Conservation (phyloP, 2,113 vertebrate species). For the Struthio camelus region DNA sequence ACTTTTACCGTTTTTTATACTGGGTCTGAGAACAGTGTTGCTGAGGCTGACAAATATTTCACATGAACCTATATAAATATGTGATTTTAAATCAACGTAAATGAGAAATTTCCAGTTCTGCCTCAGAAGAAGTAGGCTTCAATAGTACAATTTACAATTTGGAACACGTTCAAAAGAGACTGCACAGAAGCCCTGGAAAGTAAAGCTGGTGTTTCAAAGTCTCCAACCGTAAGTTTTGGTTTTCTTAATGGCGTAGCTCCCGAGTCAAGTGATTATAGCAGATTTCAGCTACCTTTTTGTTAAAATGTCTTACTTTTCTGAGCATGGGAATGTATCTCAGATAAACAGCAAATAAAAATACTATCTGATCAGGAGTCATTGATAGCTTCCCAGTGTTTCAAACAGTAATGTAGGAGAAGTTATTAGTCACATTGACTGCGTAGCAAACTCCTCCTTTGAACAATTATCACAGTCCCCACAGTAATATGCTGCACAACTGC, state of each 20-base stretch:
- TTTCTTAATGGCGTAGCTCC: background rate
- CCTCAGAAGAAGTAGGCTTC: background rate
- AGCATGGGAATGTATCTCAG: background rate
- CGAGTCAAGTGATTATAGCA: background rate
- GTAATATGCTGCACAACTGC: background rate
- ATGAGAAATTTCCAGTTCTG: background rate
- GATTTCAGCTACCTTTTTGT: background rate
- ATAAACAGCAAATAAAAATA: background rate
- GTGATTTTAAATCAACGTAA: background rate
- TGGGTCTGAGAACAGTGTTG: background rate
- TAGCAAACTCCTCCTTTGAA: background rate
- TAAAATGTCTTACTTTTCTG: background rate
- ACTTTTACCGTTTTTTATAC: background rate
- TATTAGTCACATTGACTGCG: background rate
- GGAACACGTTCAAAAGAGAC: background rate
- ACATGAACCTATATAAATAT: background rate
- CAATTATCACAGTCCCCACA: background rate
- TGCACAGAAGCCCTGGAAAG: background rate
- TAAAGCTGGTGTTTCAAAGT: background rate
- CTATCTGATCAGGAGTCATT: background rate
- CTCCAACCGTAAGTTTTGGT: background rate
- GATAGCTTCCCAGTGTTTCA: background rate
- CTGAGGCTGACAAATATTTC: background rate
- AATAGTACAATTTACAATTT: background rate
- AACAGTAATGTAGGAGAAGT: background rate